Percentiles rank a stretch among this genome's conserved stretches.
phyloP scores from a whole-genome alignment of 2,113 vertebrate species.

The Tychaedon coryphoeus region DNA sequence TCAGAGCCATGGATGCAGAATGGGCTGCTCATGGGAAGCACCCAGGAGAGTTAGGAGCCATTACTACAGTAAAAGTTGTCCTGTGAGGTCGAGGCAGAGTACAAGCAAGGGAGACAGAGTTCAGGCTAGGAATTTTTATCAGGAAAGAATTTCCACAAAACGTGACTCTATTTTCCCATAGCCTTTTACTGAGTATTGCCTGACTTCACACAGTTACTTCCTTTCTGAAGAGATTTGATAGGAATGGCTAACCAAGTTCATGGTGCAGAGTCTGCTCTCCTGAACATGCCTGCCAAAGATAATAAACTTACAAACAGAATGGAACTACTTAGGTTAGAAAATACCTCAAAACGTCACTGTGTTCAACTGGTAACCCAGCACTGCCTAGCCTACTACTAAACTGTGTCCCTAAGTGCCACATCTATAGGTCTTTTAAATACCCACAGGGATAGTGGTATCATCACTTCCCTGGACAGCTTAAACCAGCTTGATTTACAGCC shows the following conservation, averaged over 20 bases:
- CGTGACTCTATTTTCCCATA: background rate
- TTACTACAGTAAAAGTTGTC: background rate
- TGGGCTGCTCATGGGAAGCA: background rate
- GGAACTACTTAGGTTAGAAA: background rate
- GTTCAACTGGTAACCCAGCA: background rate
- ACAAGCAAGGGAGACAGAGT: background rate
- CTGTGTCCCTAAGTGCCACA: background rate
- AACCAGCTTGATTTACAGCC: background rate
- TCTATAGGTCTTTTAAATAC: background rate
- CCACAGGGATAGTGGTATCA: background rate
- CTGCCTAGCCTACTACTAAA: background rate
- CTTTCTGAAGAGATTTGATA: background rate
- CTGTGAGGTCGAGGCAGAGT: background rate
- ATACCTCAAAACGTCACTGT: rapidly evolving
- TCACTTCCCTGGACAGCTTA: background rate
- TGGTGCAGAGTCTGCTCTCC: background rate
- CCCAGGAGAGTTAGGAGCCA: background rate
- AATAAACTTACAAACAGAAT: background rate
- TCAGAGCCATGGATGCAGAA: background rate
- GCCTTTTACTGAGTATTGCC: background rate
- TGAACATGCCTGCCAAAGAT: background rate
- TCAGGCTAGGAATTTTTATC: background rate
- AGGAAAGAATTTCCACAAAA: background rate
- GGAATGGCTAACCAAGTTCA: background rate
- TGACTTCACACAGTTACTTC: background rate